A percentile compares a stretch with the other conserved stretches of the same genome.
Conservation (phyloP, 2,797 vertebrate genomes). For the Coreius guichenoti region DNA sequence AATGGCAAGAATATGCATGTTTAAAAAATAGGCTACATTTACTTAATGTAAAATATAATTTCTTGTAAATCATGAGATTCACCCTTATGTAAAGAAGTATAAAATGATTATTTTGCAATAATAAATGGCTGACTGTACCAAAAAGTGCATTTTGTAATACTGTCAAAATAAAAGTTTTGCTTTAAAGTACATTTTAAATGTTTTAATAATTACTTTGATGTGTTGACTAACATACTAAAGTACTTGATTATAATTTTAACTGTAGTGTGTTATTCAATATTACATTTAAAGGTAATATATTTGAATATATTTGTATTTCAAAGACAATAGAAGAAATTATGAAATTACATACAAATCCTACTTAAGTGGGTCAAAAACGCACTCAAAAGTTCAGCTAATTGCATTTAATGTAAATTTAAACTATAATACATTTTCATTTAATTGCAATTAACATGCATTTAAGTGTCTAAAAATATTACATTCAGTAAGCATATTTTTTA, state of each 20-base stretch:
- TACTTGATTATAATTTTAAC: background rate
- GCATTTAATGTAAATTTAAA: background rate
- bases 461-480: background rate
- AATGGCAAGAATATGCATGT: background rate
- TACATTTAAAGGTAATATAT: background rate
- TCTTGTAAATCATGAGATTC: background rate
- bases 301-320: background rate
- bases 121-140: background rate
- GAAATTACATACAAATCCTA: background rate
- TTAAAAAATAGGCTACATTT: background rate
- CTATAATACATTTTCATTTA: background rate
- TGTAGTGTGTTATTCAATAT: background rate
- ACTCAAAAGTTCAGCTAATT: background rate
- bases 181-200: slow-evolving; percentile 6
- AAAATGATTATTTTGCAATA: background rate
- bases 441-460: background rate
- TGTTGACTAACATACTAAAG: background rate
- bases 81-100: background rate
- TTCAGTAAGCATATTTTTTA: background rate
- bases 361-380: background rate
- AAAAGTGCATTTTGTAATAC: background rate
- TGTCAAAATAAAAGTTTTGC: background rate
- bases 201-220: background rate
- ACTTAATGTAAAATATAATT: background rate
- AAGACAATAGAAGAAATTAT: background rate